Evolutionary conservation across 2,113 vertebrate genomes (phyloP), one percentile per base, ranked within the genome.

Genomic region (Vulpes vulpes): DNA sequence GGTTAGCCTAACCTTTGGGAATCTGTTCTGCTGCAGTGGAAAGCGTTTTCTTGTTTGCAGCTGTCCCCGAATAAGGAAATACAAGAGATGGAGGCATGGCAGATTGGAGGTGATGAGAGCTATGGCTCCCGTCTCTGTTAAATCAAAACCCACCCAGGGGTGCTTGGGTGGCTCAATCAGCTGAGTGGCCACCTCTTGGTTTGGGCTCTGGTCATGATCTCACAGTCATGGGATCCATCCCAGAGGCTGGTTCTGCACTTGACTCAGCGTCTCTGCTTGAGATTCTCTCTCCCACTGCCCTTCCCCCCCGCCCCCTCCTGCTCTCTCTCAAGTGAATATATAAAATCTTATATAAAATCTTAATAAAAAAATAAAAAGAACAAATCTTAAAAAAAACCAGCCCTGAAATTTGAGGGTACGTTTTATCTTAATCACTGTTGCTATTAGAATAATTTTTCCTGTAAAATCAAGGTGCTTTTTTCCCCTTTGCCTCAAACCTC

Each of bases 41-140:
- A 59, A 76, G 73, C 82, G 8, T 35, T 88, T 93, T 86, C 95
- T n/a, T 74, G 49, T 80, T 64, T 86, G 49, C 79, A 69, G 49
- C 82, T 71, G 83, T 57, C 79, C 14, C 59, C n/a, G 17, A 55
- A 82, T 32, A 69, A 60, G 87, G 74, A 88, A 12, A 23, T 11
- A 22, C 0, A 19, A 53, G 91, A 49, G 64, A 22, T 11, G 23
- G n/a, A 38, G 5, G 55, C 1, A 23, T 81, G 27, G 35, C 35
- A 49, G 65, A 17, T 35, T 10, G 19, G 59, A 67, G 60, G 69
- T 30, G 38, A 5, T 5, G 1, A 65, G 53, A 19, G 62, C 73
- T 43, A 27, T 11, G 67, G 25, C 25, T 83, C 87, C 43, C 10
- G 9, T 82, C 20, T 83, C 30, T 30, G 9, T 43, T 91, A 89